Evolutionary conservation across 2,888 invertebrate genomes (phyloP).

Genomic region (Drosophila colorata): DNA sequence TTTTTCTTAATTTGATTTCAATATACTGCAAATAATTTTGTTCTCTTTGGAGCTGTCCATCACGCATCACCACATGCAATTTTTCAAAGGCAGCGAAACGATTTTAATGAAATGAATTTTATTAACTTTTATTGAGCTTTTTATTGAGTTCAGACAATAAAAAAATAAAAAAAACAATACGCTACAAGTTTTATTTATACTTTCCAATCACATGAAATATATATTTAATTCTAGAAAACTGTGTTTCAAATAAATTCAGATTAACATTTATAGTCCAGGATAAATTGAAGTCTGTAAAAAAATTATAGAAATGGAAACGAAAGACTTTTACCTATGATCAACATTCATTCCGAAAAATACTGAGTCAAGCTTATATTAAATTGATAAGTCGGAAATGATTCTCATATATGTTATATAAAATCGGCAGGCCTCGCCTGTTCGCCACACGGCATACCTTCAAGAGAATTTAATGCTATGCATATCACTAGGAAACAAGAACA

Average conservation of each 20-base stretch:
- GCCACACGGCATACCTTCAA: no score
- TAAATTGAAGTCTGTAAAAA: no score
- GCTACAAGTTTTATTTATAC: not conserved
- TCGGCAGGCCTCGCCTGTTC: no score
- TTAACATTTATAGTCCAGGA: no score
- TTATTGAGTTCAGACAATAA: conserved; percentile 1
- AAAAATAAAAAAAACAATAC: not conserved
- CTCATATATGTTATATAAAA: not conserved
- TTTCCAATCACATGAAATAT: not conserved
- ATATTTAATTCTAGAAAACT: no score
- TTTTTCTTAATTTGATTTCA: conserved; percentile 34
- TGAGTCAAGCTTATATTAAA: no score
- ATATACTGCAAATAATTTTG: conserved; percentile 30
- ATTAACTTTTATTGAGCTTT: conserved; percentile 38
- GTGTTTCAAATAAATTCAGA: no score
- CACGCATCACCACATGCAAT: conserved; percentile 1
- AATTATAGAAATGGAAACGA: no score
- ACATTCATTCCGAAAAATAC: no score
- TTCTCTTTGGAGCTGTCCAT: conserved; percentile 4
- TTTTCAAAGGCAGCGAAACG: conserved; percentile 35
- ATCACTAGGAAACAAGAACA: conserved; percentile 4
- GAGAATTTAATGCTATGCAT: conserved; percentile 10
- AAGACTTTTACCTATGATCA: no score
- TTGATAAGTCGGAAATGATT: no score
- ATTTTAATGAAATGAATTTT: conserved; percentile 44